Conservation (phyloP, 2,888 invertebrate species). For the Lithophane ornitopus region DNA sequence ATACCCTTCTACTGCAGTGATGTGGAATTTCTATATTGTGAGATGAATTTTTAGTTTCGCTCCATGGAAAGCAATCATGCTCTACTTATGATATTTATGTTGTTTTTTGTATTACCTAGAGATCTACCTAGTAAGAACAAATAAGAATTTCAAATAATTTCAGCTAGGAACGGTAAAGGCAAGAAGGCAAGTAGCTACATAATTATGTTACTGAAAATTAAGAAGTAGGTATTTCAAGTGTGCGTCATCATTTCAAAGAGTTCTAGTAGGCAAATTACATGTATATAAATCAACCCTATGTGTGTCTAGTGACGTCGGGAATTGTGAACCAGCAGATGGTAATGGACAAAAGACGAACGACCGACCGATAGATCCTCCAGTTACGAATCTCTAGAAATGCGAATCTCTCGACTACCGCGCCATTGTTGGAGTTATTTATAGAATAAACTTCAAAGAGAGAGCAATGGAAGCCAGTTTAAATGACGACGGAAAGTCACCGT, state of each 20-base stretch:
- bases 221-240: neutral
- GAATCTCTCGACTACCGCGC: conserved; percentile 23
- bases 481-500: conserved; percentile 23
- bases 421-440: conserved; percentile 46
- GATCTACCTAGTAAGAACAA: neutral
- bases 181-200: neutral
- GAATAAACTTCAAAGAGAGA: conserved; percentile 40
- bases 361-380: conserved; percentile 11
- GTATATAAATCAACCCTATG: neutral
- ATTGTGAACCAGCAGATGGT: neutral
- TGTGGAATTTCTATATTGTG: conserved; percentile 2
- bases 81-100: neutral
- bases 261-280: neutral
- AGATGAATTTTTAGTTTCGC: conserved; percentile 17
- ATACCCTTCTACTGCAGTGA: neutral
- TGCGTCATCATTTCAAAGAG: neutral
- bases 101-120: neutral
- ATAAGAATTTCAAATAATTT: neutral
- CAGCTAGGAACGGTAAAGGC: neutral
- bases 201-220: neutral
- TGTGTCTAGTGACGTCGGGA: neutral
- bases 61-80: neutral
- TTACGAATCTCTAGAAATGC: conserved; percentile 27
- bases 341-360: conserved; percentile 14
- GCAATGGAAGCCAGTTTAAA: conserved; percentile 27